Percentiles rank a stretch among this genome's conserved stretches.
phyloP scores from a whole-genome alignment of 2,888 invertebrate species.

The Cotesia congregata region DNA sequence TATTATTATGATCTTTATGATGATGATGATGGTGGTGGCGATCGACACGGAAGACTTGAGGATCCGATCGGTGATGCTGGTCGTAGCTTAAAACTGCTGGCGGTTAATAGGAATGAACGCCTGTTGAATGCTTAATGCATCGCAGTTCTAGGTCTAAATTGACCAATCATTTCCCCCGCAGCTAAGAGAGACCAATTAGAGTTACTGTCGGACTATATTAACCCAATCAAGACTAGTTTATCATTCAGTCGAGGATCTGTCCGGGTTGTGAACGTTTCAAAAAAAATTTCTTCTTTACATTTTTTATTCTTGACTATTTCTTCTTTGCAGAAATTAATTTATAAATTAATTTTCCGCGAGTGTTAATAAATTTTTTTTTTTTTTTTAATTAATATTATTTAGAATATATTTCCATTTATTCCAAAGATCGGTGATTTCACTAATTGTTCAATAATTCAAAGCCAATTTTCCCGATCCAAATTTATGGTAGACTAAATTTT shows the following conservation, averaged over 20 bases:
- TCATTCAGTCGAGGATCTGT: conserved; percentile 73
- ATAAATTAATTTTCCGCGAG: no score
- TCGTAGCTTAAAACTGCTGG: conserved; percentile 17
- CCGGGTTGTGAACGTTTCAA: conserved; percentile 64
- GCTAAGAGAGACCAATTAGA: conserved; percentile 76
- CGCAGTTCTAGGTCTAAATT: conserved; percentile 69
- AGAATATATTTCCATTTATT: no score
- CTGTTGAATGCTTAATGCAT: conserved; percentile 69
- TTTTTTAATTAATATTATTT: neutral
- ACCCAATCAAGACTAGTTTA: conserved; percentile 77
- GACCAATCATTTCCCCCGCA: conserved; percentile 70
- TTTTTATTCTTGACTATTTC: neutral
- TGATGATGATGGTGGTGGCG: conserved; percentile 40
- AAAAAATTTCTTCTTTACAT: conserved; percentile 5
- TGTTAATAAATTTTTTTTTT: no score
- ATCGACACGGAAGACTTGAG: conserved; percentile 20
- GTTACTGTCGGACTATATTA: conserved; percentile 76
- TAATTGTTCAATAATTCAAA: no score
- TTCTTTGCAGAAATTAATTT: neutral
- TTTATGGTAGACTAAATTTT: no score
- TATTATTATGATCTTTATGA: neutral
- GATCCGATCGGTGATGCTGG: conserved; percentile 41
- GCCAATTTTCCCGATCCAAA: no score
- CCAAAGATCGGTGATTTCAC: no score
- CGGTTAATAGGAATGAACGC: conserved; percentile 69